Conservation (phyloP, 2,888 invertebrate genomes). For the Deroplatys truncata region DNA sequence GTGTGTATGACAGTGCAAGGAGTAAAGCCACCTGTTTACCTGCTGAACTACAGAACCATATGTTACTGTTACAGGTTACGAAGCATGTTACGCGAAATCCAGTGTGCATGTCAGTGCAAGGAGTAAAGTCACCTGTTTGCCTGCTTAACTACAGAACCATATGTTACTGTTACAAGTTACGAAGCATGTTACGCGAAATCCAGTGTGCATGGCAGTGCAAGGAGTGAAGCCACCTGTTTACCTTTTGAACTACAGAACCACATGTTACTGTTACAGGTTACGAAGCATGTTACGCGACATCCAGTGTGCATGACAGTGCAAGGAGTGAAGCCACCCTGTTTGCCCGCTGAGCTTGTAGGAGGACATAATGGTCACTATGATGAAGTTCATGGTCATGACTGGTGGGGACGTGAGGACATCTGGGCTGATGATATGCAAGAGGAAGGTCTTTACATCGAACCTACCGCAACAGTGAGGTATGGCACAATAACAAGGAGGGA, state of each 20-base stretch:
- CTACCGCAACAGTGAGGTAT: constrained; percentile 25
- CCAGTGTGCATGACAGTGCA: constrained; percentile 34
- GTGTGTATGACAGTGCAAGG: constrained; percentile 34
- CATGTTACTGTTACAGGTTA: constrained; percentile 28
- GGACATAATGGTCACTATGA: neutral
- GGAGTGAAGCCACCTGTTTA: constrained; percentile 33
- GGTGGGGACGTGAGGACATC: neutral
- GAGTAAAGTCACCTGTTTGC: constrained; percentile 32
- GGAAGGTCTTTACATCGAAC: constrained; percentile 25
- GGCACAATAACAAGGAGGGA: neutral
- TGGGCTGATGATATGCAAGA: constrained; percentile 10
- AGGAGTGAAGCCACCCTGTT: constrained; percentile 33
- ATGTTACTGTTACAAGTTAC: constrained; percentile 31
- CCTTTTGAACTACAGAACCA: neutral
- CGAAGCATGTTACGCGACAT: constrained; percentile 32
- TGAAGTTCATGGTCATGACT: neutral
- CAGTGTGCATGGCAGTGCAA: constrained; percentile 33
- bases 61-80: constrained; percentile 31
- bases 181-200: constrained; percentile 32
- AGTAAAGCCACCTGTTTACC: constrained; percentile 32
- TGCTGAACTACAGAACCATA: neutral
- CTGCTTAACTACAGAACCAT: neutral
- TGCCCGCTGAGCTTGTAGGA: constrained; percentile 9
- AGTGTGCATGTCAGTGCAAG: constrained; percentile 33
- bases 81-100: constrained; percentile 33